Evolutionary conservation across 2,888 invertebrate species (phyloP).

Genomic region (Agrochola circellaris): DNA sequence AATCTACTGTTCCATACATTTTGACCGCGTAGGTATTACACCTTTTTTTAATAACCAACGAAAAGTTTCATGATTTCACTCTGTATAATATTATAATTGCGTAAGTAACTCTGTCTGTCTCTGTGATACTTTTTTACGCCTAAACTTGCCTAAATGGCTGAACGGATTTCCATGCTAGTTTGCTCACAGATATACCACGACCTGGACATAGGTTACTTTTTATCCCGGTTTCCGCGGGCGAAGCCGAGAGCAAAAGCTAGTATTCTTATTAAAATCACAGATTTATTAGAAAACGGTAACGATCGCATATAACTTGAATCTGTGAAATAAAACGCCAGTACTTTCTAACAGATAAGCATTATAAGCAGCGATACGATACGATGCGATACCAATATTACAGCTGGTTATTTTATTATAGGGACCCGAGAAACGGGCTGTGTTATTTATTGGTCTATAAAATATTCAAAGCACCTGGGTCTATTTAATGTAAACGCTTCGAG

Average conservation of each 20-base stretch:
- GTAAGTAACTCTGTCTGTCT: neutral
- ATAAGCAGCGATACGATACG: neutral
- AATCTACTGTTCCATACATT: no score
- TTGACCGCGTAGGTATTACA: no score
- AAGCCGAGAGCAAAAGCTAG: neutral
- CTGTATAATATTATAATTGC: no score
- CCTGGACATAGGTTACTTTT: no score
- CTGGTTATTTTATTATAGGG: slow-evolving; percentile 71
- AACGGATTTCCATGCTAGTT: neutral
- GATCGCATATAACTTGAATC: slow-evolving; percentile 11
- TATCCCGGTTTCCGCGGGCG: no score
- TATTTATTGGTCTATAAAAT: slow-evolving; percentile 82
- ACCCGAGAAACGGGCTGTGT: slow-evolving; percentile 67
- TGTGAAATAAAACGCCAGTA: slow-evolving; percentile 42
- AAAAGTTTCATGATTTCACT: no score
- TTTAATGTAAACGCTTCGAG: slow-evolving; percentile 68
- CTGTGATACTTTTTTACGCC: neutral
- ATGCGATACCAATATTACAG: slow-evolving; percentile 43
- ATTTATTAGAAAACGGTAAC: slow-evolving; percentile 10
- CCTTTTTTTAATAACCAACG: no score
- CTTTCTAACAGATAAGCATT: slow-evolving; percentile 26
- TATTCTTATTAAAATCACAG: slow-evolving; percentile 24
- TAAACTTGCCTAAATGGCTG: neutral
- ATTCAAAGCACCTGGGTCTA: slow-evolving; percentile 81
- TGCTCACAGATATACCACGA: no score